Conservation (phyloP, 2,888 invertebrate species). For the Cryptus viduatorius region DNA sequence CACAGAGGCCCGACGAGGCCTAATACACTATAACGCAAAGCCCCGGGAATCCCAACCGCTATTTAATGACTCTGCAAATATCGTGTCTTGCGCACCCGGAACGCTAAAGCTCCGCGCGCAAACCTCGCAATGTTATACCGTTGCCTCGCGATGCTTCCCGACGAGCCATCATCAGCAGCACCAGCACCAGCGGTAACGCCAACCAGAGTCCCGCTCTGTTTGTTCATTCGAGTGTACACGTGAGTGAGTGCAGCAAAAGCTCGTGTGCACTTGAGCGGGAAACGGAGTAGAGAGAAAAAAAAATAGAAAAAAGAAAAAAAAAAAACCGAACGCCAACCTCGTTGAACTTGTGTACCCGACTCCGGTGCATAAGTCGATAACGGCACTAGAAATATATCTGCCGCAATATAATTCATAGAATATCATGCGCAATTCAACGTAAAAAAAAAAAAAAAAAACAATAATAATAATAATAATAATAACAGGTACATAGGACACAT, state of each 20-base stretch:
- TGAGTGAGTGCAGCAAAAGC: slow-evolving; percentile 36
- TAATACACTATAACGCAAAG: slow-evolving; percentile 63
- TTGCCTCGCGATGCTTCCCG: slow-evolving; percentile 31
- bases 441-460: no score
- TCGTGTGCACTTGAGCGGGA: slow-evolving; percentile 42
- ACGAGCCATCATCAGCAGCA: slow-evolving; percentile 44
- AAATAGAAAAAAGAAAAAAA: slow-evolving; percentile 10
- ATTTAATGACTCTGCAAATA: slow-evolving; percentile 82
- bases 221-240: slow-evolving; percentile 54
- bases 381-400: background rate
- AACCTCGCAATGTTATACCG: slow-evolving; percentile 9
- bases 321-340: background rate
- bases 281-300: slow-evolving; percentile 26
- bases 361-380: background rate
- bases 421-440: background rate
- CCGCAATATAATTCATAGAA: background rate
- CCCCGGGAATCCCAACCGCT: slow-evolving; percentile 78
- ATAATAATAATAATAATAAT: no score
- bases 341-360: background rate
- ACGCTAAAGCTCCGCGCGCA: slow-evolving; percentile 49
- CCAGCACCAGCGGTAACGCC: slow-evolving; percentile 18
- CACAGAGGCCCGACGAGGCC: slow-evolving; percentile 23
- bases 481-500: no score
- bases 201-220: slow-evolving; percentile 40
- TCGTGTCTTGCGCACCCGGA: slow-evolving; percentile 72